These are phyloP conservation scores for Troides aeacus DNA, from an alignment of 2,888 invertebrate species.

Conservation along the genomic window DNA sequence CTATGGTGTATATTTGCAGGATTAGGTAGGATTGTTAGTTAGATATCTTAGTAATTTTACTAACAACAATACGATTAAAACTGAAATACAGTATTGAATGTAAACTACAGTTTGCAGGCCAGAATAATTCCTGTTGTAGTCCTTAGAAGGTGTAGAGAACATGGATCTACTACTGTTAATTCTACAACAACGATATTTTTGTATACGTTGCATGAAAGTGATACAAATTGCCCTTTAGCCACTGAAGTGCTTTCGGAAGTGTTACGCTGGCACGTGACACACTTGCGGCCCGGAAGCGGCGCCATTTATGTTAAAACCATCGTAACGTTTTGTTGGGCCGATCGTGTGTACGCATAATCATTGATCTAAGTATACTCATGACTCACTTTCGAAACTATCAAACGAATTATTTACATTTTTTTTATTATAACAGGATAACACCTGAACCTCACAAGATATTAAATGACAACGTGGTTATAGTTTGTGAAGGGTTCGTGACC, in stretches of 20 bases:
- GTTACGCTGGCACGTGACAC: conserved; percentile 23
- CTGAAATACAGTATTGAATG: no score
- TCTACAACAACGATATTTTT: background rate
- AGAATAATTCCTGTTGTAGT: no score
- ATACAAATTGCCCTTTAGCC: conserved; percentile 10
- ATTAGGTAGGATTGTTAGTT: no score
- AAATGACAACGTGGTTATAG: no score
- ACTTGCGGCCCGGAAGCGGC: conserved; percentile 26
- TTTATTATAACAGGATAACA: no score
- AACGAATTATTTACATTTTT: background rate
- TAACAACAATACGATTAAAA: no score
- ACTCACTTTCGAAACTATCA: conserved; percentile 4
- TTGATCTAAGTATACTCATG: conserved; percentile 12
- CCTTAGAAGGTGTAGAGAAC: background rate
- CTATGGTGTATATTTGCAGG: no score
- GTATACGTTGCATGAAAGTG: background rate
- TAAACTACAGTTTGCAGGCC: no score
- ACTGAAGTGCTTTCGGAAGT: conserved; percentile 18
- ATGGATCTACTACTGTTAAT: background rate
- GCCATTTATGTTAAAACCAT: conserved; percentile 20
- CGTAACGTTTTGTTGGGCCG: conserved; percentile 23
- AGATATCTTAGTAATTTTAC: no score
- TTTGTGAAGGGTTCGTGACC: no score
- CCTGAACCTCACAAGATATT: no score
- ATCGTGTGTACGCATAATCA: conserved; percentile 19